A percentile compares a stretch with the other conserved stretches of the same genome.
phyloP scores from a whole-genome alignment of 1,140 invertebrate genomes.

The Heliconius nattereri region DNA sequence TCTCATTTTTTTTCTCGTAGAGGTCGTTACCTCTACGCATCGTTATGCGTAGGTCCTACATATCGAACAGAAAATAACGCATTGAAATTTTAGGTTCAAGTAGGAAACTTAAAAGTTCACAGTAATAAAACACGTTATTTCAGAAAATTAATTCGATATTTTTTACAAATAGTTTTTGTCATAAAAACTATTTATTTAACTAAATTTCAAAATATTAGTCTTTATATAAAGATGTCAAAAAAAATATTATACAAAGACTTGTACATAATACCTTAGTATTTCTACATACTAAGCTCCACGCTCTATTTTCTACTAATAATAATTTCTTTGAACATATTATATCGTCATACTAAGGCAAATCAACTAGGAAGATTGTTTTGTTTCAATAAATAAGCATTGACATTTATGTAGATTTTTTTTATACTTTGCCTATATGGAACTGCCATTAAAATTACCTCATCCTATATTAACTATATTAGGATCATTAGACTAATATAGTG shows the following conservation, averaged over 20 bases:
- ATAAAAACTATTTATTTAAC: background rate
- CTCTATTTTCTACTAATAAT: background rate
- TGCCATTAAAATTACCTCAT: background rate
- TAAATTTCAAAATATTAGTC: background rate
- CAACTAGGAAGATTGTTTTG: background rate
- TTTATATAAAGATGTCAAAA: too few species aligned
- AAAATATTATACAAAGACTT: too few species aligned
- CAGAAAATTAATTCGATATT: background rate
- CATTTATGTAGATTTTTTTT: conserved; percentile 1
- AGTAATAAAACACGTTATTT: background rate
- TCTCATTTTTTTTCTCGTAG: too few species aligned
- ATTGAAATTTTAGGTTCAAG: background rate
- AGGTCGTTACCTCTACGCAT: too few species aligned
- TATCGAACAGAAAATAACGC: too few species aligned
- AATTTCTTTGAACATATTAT: background rate
- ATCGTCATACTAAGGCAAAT: background rate
- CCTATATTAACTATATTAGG: background rate
- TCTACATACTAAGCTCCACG: background rate
- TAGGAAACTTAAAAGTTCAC: background rate
- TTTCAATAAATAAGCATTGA: background rate
- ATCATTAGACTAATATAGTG: background rate
- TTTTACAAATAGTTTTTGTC: background rate
- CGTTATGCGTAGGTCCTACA: too few species aligned
- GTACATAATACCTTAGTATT: background rate
- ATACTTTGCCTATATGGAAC: background rate